phyloP scores from a whole-genome alignment of 2,888 invertebrate genomes.

The Plusia festucae region DNA sequence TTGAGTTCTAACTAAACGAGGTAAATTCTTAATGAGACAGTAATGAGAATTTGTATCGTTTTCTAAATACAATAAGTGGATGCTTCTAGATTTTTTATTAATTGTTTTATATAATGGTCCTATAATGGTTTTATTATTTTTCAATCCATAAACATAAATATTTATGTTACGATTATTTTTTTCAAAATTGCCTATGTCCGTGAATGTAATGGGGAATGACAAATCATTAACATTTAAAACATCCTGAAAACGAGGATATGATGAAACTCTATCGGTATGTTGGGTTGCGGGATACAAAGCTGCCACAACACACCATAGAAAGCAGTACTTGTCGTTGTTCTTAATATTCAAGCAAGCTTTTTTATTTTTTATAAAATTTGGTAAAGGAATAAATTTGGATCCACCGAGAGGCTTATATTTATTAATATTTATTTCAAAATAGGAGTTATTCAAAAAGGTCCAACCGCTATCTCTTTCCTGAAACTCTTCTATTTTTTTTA shows the following conservation, averaged over 20 bases:
- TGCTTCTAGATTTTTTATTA: too few relatives aligned
- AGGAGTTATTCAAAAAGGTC: not conserved
- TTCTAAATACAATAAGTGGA: too few relatives aligned
- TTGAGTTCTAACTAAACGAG: too few relatives aligned
- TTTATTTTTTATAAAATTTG: not conserved
- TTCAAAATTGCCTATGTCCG: not conserved
- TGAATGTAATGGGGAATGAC: not conserved
- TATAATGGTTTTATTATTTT: not conserved
- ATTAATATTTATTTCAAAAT: constrained; percentile 2
- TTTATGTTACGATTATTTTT: not conserved
- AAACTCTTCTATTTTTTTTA: not conserved
- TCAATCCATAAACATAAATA: not conserved
- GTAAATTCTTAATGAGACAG: too few relatives aligned
- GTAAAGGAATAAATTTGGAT: not conserved
- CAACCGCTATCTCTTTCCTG: not conserved
- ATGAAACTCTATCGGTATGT: too few relatives aligned
- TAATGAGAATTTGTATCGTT: too few relatives aligned
- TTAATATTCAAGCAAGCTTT: too few relatives aligned
- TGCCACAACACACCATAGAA: too few relatives aligned
- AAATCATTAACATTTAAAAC: too few relatives aligned
- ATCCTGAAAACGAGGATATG: too few relatives aligned
- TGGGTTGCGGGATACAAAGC: too few relatives aligned
- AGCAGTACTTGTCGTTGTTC: not conserved
- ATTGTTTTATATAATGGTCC: too few relatives aligned
- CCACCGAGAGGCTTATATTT: not conserved